These are phyloP conservation scores for Oenanthe oenanthe DNA, from an alignment of 2,113 vertebrate species.

Conservation along the genomic window DNA sequence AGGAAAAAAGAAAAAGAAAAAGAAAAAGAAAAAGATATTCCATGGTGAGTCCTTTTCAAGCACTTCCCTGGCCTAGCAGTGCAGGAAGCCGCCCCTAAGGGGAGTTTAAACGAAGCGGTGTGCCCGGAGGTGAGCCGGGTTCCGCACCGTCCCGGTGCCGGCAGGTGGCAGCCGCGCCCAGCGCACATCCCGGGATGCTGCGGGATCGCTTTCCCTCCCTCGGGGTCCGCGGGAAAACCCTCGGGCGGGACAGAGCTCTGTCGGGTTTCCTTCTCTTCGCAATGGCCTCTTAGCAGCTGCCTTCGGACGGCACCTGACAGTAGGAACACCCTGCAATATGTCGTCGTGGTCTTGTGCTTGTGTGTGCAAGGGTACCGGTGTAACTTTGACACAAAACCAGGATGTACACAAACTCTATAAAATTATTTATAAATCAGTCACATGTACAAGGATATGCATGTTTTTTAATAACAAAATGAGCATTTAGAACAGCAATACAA, in stretches of 20 bases:
- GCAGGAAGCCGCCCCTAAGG: conserved; percentile 32
- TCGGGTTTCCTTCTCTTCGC: background rate
- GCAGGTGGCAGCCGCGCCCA: conserved; percentile 79
- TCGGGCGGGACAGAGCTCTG: background rate
- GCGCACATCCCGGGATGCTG: background rate
- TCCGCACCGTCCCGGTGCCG: conserved; percentile 45
- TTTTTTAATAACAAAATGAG: background rate
- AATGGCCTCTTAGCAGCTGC: background rate
- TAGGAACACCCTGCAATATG: rapidly evolving
- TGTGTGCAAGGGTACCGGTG: no score
- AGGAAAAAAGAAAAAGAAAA: background rate
- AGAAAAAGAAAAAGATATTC: background rate
- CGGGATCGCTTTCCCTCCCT: background rate
- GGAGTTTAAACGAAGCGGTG: conserved; percentile 50
- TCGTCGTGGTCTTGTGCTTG: background rate
- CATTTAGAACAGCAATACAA: background rate
- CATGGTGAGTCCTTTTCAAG: conserved; percentile 11
- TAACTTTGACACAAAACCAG: background rate
- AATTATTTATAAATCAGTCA: background rate
- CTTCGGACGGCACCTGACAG: background rate
- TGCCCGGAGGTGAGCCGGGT: no score
- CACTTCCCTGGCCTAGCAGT: conserved; percentile 19
- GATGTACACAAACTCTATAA: background rate
- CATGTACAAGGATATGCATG: rapidly evolving
- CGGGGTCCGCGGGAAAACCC: background rate